Evolutionary conservation across 2,888 invertebrate species (phyloP), one percentile per base, ranked within the genome.

Genomic region (Epinotia demarniana): DNA sequence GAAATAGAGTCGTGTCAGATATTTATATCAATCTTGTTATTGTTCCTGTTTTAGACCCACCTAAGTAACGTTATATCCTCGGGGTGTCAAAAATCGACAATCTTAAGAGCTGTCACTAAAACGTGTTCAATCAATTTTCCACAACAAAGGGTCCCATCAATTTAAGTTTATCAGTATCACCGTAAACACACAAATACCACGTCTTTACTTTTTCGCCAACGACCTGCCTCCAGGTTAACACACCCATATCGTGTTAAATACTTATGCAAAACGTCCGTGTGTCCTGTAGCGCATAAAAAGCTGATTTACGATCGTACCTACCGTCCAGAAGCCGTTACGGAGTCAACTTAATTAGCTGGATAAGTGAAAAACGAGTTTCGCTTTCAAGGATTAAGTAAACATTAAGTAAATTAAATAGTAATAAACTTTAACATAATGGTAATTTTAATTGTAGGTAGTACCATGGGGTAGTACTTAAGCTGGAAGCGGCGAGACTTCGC

Each of bases 261-360:
- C 46, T 8, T 53, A 77, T 72, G 74, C 61, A 69, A 64, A 75
- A 60, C 9, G 58, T 71, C 63, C 53, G 53, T 53, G n/a, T 58
- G 68, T 19, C 57, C 72, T 72, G 71, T 76, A 61, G n/a, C n/a
- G 9, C 33, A 49, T 75, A 71, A 75, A 75, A 66, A 60, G 49
- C 66, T 75, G 70, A 73, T 67, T 73, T 60, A 73, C 60, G n/a
- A 27, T 18, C 11, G n/a, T 12, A 27, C 55, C 46, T 23, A 8
- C 53, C n/a, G n/a, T 27, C 16, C 72, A 58, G 64, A 33, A 72
- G 64, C 72, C 57, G 72, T 64, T 64, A 72, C 27, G n/a, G 3
- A 43, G 33, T 23, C 49, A 62, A 19, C 70, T 49, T 61, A 63
- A 70, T 70, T 70, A 33, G 53, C 19, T 61, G 70, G 33, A 53